Base-by-base conservation (phyloP, 2,888 invertebrate species). In the Acrobeloides nanus region DNA sequence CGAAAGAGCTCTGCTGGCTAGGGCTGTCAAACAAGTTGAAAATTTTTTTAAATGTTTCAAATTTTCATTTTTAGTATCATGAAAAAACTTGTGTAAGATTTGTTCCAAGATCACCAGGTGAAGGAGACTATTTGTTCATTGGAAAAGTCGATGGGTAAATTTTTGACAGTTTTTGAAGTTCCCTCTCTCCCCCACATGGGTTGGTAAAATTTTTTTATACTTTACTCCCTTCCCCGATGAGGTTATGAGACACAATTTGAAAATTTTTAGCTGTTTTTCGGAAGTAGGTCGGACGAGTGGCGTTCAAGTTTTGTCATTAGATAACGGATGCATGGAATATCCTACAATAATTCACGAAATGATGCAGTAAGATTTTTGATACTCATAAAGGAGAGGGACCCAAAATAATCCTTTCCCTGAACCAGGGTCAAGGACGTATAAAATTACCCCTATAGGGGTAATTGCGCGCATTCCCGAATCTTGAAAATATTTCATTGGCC, bases 251-350 rank as follows among this genome's bases (percentile, higher is more conserved):
- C n/a, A n/a, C n/a, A 45, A 21, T 7, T 21, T 10, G 10, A 15
- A 47, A n/a, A 15, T 34, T 32, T 63, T 40, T 44, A 66, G 66
- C 15, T 71, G 71, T 33, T 71, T 71, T 43, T 71, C 71, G 15
- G 71, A 71, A 50, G 71, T 71, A n/a, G 71, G 71, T 2, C 47
- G 71, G 27, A 71, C 71, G 7, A 67, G 67, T 1, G 71, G 71
- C n/a, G 67, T 71, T 8, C 71, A 61, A 51, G 69, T 71, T 15
- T 53, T 71, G 4, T 72, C 72, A 5, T 51, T 71, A 21, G 71
- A 72, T 51, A 72, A 71, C 48, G 71, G 71, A 15, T 71, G 71
- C 42, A 69, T 71, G 71, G 71, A 71, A 34, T 71, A 71, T 39
- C 64, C 71, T 7, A 71, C 71, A 6, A 72, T 71, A 35, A 72